Evolutionary conservation across 1,140 invertebrate genomes (phyloP), one percentile per base, ranked within the genome.

Genomic region (Phthorimaea operculella): DNA sequence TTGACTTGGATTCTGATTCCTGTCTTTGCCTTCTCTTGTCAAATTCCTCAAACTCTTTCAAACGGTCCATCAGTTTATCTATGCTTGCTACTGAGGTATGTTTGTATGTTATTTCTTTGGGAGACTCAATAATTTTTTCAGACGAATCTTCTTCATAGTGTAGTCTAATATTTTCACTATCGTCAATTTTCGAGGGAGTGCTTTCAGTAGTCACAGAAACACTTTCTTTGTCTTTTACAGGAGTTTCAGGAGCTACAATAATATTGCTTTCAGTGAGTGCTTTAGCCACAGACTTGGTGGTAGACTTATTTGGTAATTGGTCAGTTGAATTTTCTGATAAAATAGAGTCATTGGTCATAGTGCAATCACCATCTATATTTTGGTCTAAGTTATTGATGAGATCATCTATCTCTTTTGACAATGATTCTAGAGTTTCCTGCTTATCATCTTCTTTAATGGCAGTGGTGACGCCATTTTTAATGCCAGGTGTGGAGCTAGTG

Each of bases 21-120:
- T 80, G 80, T 58, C 80, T 74, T 55, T 87, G 83, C 62, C 84
- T 76, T 66, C 80, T 83, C 60, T 83, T 85, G 63, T 86, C 83
- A 58, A 84, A 76, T 64, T 86, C 85, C 58, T 87, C 85, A 67
- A 87, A 86, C 45, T 76, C 80, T 67, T 84, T 86, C 39, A 87
- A 66, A 65, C 81, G 84, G 51, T 85, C 79, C 72, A 87, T 87
- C 16, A 87, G 62, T 63, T 84, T 87, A 49, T 85, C 84, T 63
- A 87, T 85, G 53, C 79, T 83, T 16, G 77, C 75, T 21, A 80
- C 73, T 6, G 71, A 59, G 12, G 58, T 70, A 55, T 68, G 74
- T 57, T 80, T 80, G 52, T 75, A 83, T 50, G 74, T 65, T 39
- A 84, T 74, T 53, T 85, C 83, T 59, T 76, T 81, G 1, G 54